Evolutionary conservation across 2,113 vertebrate species (phyloP).

Genomic region (Coptodon bakossiorum): DNA sequence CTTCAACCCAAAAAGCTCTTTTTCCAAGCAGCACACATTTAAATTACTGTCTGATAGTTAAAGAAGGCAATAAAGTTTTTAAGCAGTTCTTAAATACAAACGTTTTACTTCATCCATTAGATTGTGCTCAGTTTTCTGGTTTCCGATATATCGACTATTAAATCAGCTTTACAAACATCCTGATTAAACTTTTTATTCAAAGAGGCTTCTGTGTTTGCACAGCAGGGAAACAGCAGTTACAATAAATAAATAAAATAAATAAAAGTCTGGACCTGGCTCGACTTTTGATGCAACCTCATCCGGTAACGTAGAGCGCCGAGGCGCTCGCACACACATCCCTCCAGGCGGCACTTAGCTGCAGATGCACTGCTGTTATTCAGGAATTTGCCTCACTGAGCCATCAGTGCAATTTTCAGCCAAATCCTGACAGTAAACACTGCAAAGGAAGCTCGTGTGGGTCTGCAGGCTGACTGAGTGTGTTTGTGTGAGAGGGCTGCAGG

Average conservation of each 20-base stretch:
- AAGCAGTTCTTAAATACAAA: neutral
- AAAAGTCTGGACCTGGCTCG: neutral
- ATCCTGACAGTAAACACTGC: neutral
- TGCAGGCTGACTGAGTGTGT: neutral
- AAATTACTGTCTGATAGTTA: neutral
- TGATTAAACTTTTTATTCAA: neutral
- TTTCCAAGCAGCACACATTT: neutral
- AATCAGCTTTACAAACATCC: neutral
- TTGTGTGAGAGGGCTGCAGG: neutral
- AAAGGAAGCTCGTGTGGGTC: neutral
- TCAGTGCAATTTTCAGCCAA: neutral
- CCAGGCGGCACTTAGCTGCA: neutral
- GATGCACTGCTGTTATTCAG: neutral
- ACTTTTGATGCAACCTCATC: rapidly evolving
- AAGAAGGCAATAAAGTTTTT: neutral
- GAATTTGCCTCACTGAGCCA: neutral
- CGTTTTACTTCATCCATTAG: neutral
- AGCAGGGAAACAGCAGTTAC: neutral
- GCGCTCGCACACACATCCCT: neutral
- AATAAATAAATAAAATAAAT: neutral
- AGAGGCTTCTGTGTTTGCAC: neutral
- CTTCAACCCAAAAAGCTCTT: neutral
- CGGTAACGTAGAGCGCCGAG: neutral
- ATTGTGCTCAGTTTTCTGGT: neutral
- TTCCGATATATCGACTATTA: neutral